Conservation (phyloP, 2,113 vertebrate species). For the Ophiodon elongatus region DNA sequence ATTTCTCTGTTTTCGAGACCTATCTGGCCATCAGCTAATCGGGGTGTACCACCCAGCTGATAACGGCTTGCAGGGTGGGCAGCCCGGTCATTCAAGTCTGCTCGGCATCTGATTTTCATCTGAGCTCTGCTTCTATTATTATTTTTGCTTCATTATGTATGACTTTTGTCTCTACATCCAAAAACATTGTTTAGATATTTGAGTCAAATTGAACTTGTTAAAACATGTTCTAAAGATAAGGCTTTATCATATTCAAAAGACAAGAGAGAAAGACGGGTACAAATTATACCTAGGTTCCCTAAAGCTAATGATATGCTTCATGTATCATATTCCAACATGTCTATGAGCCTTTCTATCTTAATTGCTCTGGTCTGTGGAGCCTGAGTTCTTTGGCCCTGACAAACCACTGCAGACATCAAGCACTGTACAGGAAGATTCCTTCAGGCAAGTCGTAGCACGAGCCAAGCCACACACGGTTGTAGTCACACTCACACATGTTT, state of each 20-base stretch:
- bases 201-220: no score
- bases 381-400: conserved; percentile 22
- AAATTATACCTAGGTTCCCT: not conserved
- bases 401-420: conserved; percentile 23
- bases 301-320: not conserved
- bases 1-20: no score
- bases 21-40: no score
- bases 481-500: conserved; percentile 12
- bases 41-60: no score
- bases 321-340: conserved; percentile 19
- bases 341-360: conserved; percentile 14
- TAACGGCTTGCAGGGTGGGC: no score
- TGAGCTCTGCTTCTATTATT: no score
- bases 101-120: no score
- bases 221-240: not conserved
- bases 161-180: not conserved
- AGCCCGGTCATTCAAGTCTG: no score
- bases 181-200: not conserved
- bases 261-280: not conserved
- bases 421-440: conserved; percentile 23
- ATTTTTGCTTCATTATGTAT: not conserved
- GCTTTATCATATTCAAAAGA: not conserved
- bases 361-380: conserved; percentile 33
- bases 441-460: conserved; percentile 41
- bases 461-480: not conserved